Evolutionary conservation across 1,140 invertebrate genomes (phyloP), one percentile per base, ranked within the genome.

Genomic region (Ostrea denselamellosa): DNA sequence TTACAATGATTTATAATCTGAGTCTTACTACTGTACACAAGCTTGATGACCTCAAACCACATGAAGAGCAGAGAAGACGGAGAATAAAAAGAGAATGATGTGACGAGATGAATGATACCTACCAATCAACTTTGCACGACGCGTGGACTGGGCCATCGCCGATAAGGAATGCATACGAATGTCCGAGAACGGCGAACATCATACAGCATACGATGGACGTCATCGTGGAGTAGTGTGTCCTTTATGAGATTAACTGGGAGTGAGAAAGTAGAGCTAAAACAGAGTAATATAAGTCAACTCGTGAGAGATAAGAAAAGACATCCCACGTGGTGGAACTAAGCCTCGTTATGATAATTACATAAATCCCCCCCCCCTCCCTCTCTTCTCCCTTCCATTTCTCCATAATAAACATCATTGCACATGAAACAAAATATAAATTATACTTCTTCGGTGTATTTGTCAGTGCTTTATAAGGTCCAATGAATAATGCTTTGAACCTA

Each of bases 71-170:
- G 34, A 44, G 34, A 44, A 44, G 34, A 44, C 34, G 14, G 81
- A 52, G 82, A 84, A 77, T 14, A 56, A 22, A 56, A 56, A 12
- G 56, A 58, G 19, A 58, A 12, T 17, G 12, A 91, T 12, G 56
- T 19, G 56, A 3, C 56, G 12, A 12, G 19, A 12, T 58, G 3
- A 12, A 8, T 58, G 56, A 58, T 17, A 0, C 68, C 2, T 77
- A 77, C 90, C 90, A 91, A 51, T 91, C 87, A 12, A 90, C 52
- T 56, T 89, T 90, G 84, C 91, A 91, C 17, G 91, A 90, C 3
- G 91, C 91, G 85, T 91, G 91, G 4, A 90, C 22, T 12, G 91
- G 91, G 12, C 56, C 52, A 71, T 71, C 65, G 9, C 68, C 68
- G 2, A 77, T 9, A 77, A 77, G 28, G 28, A 77, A 77, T 10